A percentile compares a stretch with the other conserved stretches of the same genome.
These are phyloP conservation scores for Amphiura filiformis DNA, from an alignment of 35 echinoderm and acorn worm species.

Conservation along the genomic window DNA sequence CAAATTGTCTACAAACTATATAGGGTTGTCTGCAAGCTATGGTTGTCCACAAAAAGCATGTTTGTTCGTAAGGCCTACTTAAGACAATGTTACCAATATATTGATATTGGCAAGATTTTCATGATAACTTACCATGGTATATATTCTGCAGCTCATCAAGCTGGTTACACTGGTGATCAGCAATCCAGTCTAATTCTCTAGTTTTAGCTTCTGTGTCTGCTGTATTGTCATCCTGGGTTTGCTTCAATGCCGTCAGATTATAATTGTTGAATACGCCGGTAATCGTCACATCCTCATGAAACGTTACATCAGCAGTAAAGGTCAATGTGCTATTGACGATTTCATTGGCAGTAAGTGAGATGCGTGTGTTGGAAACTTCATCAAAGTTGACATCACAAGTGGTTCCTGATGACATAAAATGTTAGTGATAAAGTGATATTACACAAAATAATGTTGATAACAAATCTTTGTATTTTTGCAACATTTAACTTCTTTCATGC, in stretches of 20 bases:
- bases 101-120: neutral
- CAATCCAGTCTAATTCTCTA: neutral
- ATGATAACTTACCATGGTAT: neutral
- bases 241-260: neutral
- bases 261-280: neutral
- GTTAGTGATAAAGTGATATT: too few relatives aligned
- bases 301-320: constrained; percentile 3
- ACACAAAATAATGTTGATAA: too few relatives aligned
- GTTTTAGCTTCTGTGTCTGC: neutral
- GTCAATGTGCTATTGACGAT: neutral
- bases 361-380: too few relatives aligned
- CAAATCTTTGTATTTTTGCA: too few relatives aligned
- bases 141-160: neutral
- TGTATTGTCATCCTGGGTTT: neutral
- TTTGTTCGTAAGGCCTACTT: neutral
- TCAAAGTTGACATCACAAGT: too few relatives aligned
- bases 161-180: neutral
- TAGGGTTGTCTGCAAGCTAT: neutral
- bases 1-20: neutral
- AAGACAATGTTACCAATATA: neutral
- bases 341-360: neutral
- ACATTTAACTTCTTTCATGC: too few relatives aligned
- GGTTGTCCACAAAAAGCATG: neutral
- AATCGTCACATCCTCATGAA: neutral
- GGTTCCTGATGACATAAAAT: too few relatives aligned